Conservation (phyloP, 2,797 vertebrate species). For the Eremophila alpestris region DNA sequence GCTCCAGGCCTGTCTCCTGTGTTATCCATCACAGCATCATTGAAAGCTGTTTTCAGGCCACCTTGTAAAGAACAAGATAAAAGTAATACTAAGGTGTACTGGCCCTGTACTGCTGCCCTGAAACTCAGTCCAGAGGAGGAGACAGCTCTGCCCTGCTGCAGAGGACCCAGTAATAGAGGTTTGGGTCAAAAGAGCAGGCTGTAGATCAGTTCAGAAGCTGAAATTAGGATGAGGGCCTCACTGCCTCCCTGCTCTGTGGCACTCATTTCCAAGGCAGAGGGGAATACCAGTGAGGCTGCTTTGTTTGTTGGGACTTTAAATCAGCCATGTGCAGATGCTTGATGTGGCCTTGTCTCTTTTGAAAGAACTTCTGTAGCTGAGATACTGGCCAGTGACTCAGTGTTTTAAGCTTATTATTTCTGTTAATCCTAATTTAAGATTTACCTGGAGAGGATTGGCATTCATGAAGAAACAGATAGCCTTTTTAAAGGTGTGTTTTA, state of each 20-base stretch:
- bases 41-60: neutral
- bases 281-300: neutral
- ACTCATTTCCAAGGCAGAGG: neutral
- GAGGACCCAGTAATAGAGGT: neutral
- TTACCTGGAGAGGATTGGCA: neutral
- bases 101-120: neutral
- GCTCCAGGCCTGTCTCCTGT: neutral
- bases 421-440: neutral
- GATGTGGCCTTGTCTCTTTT: neutral
- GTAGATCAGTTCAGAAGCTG: neutral
- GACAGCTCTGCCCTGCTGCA: neutral
- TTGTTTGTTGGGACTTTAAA: neutral
- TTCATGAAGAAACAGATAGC: neutral
- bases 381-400: neutral
- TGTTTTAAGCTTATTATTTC: neutral
- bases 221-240: neutral
- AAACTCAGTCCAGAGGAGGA: neutral
- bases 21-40: fast-evolving
- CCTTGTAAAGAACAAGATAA: neutral
- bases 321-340: neutral
- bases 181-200: neutral
- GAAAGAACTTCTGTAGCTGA: neutral
- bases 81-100: neutral
- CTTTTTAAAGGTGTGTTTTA: conserved; percentile 6
- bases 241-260: neutral